A percentile compares a stretch with the other conserved stretches of the same genome.
phyloP scores from a whole-genome alignment of 2,888 invertebrate species.

The Phoronis australis region DNA sequence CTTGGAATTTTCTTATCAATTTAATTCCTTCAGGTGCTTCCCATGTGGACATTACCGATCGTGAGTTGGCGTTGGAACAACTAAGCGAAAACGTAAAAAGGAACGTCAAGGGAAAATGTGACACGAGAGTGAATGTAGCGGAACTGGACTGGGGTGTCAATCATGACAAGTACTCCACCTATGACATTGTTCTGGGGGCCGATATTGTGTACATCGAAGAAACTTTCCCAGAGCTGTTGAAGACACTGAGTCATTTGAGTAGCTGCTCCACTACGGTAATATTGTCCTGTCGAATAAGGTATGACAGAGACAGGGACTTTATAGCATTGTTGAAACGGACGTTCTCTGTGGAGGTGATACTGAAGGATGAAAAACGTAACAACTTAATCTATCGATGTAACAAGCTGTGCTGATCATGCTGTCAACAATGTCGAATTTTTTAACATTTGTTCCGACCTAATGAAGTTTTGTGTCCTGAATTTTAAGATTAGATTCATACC shows the following conservation, averaged over 20 bases:
- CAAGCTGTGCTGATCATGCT: too few relatives aligned
- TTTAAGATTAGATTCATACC: too few relatives aligned
- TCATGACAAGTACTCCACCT: constrained; percentile 16
- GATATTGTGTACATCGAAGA: constrained; percentile 51
- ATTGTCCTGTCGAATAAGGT: constrained; percentile 43
- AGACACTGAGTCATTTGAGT: constrained; percentile 29
- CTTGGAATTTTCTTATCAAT: too few relatives aligned
- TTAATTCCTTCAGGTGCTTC: constrained; percentile 32
- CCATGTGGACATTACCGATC: constrained; percentile 37
- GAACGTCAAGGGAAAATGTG: constrained; percentile 17
- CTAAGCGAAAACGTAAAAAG: constrained; percentile 22
- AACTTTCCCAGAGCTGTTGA: constrained; percentile 37
- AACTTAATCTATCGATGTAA: too few relatives aligned
- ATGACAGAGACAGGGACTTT: constrained; percentile 39
- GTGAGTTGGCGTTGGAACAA: constrained; percentile 25
- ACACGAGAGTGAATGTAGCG: constrained; percentile 14
- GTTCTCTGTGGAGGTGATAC: too few relatives aligned
- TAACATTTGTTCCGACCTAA: too few relatives aligned
- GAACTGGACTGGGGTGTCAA: constrained; percentile 42
- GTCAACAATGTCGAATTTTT: too few relatives aligned
- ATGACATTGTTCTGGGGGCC: constrained; percentile 47
- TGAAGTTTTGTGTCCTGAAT: too few relatives aligned
- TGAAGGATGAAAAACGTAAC: too few relatives aligned
- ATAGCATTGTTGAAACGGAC: constrained; percentile 28
- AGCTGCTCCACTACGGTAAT: constrained; percentile 22